Conservation (phyloP, 2,888 invertebrate species). For the Sphaerophoria taeniata region DNA sequence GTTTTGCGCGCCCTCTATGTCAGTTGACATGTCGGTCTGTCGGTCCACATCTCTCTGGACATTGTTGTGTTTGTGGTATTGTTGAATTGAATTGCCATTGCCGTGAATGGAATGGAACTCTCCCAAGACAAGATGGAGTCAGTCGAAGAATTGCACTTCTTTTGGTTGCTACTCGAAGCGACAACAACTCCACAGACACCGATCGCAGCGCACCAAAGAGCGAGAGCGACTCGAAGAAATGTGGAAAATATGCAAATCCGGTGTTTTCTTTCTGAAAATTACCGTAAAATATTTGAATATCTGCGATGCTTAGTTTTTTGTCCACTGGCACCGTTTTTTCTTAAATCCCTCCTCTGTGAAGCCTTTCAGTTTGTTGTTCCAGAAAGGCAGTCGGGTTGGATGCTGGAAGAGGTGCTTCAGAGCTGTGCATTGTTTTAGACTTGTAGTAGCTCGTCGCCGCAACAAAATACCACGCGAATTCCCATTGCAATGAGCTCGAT, state of each 20-base stretch:
- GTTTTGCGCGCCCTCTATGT: constrained; percentile 67
- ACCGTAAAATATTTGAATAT: constrained; percentile 75
- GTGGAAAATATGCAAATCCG: constrained; percentile 74
- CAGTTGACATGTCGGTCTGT: constrained; percentile 41
- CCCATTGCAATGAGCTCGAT: constrained; percentile 47
- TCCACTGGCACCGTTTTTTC: constrained; percentile 55
- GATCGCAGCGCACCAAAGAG: constrained; percentile 5
- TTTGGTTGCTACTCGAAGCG: background rate
- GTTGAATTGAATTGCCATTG: constrained; percentile 56
- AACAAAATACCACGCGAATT: constrained; percentile 59
- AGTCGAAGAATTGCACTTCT: constrained; percentile 30
- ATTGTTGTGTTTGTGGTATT: constrained; percentile 67
- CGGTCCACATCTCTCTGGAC: constrained; percentile 40
- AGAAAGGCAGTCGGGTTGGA: constrained; percentile 8
- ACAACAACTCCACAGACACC: background rate
- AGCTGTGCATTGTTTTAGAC: constrained; percentile 57
- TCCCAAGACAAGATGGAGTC: constrained; percentile 29
- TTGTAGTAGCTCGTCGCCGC: constrained; percentile 15
- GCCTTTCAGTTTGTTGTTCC: constrained; percentile 32
- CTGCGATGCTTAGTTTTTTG: constrained; percentile 75
- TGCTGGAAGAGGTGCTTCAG: constrained; percentile 12
- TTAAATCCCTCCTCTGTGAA: constrained; percentile 56
- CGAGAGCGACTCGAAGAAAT: constrained; percentile 54
- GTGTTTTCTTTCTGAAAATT: constrained; percentile 73
- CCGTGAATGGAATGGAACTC: constrained; percentile 12